These are phyloP conservation scores for Agrypnia vestita DNA, from an alignment of 1,140 invertebrate species.

Conservation along the genomic window DNA sequence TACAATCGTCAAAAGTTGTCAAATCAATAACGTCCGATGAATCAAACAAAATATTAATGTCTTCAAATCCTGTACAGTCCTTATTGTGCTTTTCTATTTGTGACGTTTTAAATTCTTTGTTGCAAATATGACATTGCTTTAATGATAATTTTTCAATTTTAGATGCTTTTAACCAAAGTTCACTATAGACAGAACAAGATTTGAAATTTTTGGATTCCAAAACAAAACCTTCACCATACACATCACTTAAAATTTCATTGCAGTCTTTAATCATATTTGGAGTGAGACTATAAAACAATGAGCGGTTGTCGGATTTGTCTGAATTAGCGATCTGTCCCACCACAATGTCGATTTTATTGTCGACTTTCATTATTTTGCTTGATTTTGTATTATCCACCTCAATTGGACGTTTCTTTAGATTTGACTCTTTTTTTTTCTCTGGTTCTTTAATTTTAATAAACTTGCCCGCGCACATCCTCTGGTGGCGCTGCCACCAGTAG, in stretches of 20 bases:
- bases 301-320: not conserved
- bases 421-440: conserved; percentile 66
- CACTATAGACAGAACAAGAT: conserved; percentile 16
- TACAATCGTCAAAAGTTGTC: conserved; percentile 49
- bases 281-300: conserved; percentile 26
- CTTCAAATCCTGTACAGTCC: conserved; percentile 71
- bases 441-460: conserved; percentile 87
- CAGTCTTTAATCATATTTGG: conserved; percentile 31
- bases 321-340: not conserved
- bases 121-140: conserved; percentile 74
- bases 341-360: conserved; percentile 62
- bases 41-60: conserved; percentile 65
- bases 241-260: conserved; percentile 50
- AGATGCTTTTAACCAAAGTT: conserved; percentile 36
- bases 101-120: conserved; percentile 63
- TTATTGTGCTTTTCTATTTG: conserved; percentile 75
- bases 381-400: conserved; percentile 58
- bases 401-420: conserved; percentile 39
- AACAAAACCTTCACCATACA: conserved; percentile 53
- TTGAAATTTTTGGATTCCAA: conserved; percentile 52
- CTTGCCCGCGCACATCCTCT: conserved; percentile 85
- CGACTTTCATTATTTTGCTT: conserved; percentile 67
- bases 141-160: conserved; percentile 49
- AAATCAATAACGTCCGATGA: conserved; percentile 56
- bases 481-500: conserved; percentile 91